A percentile compares a stretch with the other conserved stretches of the same genome.
phyloP scores from a whole-genome alignment of 92 coral and sea anemone genomes.

The Epizoanthus rinbou region DNA sequence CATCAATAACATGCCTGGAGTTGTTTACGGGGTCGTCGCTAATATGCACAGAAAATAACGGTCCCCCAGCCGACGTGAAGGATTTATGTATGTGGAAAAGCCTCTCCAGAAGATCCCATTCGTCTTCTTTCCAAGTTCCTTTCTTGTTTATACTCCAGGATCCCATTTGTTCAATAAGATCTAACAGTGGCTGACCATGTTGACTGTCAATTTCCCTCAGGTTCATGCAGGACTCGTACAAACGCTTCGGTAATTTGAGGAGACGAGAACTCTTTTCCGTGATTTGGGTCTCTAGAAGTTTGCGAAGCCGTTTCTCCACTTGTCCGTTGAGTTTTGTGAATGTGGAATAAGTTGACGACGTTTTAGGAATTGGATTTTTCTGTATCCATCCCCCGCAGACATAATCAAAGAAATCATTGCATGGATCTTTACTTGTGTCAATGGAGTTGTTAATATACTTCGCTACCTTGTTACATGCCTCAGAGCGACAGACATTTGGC shows the following conservation, averaged over 20 bases:
- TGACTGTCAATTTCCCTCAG: conserved; percentile 62
- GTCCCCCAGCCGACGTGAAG: conserved; percentile 97
- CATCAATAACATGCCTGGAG: conserved; percentile 92
- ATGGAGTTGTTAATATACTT: conserved; percentile 81
- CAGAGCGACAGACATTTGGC: conserved; percentile 61
- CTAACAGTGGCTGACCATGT: conserved; percentile 73
- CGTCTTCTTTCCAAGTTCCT: conserved; percentile 72
- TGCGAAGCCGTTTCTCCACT: conserved; percentile 78
- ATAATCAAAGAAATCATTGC: conserved; percentile 83
- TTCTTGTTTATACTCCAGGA: conserved; percentile 73
- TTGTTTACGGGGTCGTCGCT: conserved; percentile 96
- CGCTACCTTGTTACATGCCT: conserved; percentile 77
- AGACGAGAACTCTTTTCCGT: conserved; percentile 54
- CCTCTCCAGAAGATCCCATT: conserved; percentile 71
- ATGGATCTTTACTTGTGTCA: conserved; percentile 80
- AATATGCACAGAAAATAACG: conserved; percentile 89
- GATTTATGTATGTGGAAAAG: conserved; percentile 78
- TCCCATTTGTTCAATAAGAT: conserved; percentile 78
- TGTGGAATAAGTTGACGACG: conserved; percentile 92
- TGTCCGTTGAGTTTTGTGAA: conserved; percentile 90
- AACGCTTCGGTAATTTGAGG: conserved; percentile 67
- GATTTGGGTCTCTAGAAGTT: conserved; percentile 66
- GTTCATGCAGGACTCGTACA: conserved; percentile 92
- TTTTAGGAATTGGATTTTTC: conserved; percentile 89
- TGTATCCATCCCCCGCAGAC: conserved; percentile 97